Conservation (phyloP, 2,113 vertebrate genomes). For the Cinclus mexicanus region DNA sequence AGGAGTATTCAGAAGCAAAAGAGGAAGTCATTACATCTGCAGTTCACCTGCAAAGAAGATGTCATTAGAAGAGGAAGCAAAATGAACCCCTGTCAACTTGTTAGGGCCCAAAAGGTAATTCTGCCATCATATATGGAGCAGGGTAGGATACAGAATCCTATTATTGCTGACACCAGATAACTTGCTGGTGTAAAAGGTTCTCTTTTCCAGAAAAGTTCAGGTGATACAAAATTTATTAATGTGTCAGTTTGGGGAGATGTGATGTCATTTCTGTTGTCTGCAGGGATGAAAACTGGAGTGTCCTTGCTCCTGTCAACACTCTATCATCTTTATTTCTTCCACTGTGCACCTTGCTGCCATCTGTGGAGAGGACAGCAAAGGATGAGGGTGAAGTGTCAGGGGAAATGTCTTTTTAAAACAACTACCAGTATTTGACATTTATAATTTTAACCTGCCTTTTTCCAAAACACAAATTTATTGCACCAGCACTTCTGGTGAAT, state of each 20-base stretch:
- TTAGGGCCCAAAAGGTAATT: conserved; percentile 86
- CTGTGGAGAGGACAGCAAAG: conserved; percentile 71
- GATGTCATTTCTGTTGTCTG: conserved; percentile 87
- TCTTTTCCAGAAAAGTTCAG: conserved; percentile 87
- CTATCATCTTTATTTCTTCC: conserved; percentile 90
- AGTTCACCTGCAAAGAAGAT: conserved; percentile 84
- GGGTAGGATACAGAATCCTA: conserved; percentile 80
- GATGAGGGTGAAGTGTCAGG: conserved; percentile 69
- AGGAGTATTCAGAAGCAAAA: conserved; percentile 68
- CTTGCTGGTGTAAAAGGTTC: conserved; percentile 85
- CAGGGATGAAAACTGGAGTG: conserved; percentile 81
- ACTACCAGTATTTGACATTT: conserved; percentile 86
- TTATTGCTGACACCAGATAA: conserved; percentile 88
- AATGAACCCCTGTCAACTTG: conserved; percentile 92
- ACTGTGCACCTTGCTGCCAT: conserved; percentile 80
- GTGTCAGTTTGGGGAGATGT: conserved; percentile 83
- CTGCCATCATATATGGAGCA: conserved; percentile 81
- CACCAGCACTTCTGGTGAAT: neutral
- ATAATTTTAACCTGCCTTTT: conserved; percentile 69
- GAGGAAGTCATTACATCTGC: conserved; percentile 80
- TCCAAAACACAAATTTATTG: neutral
- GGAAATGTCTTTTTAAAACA: conserved; percentile 73
- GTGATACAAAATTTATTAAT: conserved; percentile 96
- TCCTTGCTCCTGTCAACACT: conserved; percentile 88
- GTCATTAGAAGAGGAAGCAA: conserved; percentile 85